A percentile compares a stretch with the other conserved stretches of the same genome.
These are phyloP conservation scores for Megaceryle alcyon DNA, from an alignment of 2,797 vertebrate genomes.

Conservation along the genomic window DNA sequence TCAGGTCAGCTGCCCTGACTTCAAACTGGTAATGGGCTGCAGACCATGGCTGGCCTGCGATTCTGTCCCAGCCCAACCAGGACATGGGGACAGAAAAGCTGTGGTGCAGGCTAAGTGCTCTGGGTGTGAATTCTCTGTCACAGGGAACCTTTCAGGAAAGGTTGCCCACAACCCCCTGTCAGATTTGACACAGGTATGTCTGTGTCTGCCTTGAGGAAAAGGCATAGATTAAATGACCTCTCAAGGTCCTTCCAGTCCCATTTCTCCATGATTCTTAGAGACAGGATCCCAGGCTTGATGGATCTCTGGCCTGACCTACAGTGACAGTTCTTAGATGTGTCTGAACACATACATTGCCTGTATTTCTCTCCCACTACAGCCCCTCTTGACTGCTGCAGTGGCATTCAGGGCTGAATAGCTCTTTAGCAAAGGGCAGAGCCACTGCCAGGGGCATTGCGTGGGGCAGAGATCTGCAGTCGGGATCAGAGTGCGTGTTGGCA, in stretches of 20 bases:
- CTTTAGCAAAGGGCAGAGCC: conserved; percentile 52
- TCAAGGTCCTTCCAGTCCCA: conserved; percentile 27
- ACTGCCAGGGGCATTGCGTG: background rate
- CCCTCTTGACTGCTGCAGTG: background rate
- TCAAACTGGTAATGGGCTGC: background rate
- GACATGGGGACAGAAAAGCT: background rate
- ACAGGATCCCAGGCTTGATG: conserved; percentile 50
- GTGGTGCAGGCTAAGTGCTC: background rate
- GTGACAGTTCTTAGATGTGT: conserved; percentile 35
- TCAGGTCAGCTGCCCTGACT: background rate
- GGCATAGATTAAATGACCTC: conserved; percentile 46
- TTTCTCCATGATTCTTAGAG: conserved; percentile 39
- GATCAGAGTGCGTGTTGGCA: background rate
- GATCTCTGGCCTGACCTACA: conserved; percentile 53
- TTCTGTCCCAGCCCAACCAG: background rate
- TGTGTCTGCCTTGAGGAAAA: conserved; percentile 10
- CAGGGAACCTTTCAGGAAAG: background rate
- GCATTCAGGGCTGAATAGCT: background rate
- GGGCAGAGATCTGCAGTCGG: background rate
- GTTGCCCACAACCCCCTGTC: background rate
- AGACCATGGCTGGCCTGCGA: background rate
- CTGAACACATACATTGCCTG: conserved; percentile 26
- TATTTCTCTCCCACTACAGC: background rate
- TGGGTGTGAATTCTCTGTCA: background rate
- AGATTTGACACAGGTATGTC: conserved; percentile 8